Evolutionary conservation across 2,888 invertebrate species (phyloP).

Genomic region (Leptogaster cylindrica): DNA sequence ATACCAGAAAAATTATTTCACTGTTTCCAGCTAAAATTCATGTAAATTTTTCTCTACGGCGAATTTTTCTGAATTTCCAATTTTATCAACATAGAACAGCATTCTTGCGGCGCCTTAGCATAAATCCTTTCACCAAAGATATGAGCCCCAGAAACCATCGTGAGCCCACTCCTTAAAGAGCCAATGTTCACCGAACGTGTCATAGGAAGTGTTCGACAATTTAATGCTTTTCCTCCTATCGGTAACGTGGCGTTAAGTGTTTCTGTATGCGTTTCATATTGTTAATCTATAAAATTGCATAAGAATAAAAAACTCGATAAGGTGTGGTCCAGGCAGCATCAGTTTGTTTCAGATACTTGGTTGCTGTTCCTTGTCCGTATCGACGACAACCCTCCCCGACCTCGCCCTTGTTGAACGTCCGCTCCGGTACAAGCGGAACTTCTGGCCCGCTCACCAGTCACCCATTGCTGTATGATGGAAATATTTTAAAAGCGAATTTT

Average conservation of each 20-base stretch:
- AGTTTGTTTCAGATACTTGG: slow-evolving; percentile 8
- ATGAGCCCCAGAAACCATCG: slow-evolving; percentile 7
- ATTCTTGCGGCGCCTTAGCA: slow-evolving; percentile 2
- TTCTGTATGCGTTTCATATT: slow-evolving; percentile 31
- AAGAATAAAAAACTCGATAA: not conserved
- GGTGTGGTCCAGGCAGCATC: slow-evolving; percentile 28
- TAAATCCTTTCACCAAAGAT: slow-evolving; percentile 30
- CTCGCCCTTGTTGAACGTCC: not conserved
- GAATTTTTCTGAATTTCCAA: not conserved
- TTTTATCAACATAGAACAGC: slow-evolving; percentile 9
- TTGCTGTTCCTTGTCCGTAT: slow-evolving; percentile 13
- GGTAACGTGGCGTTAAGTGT: slow-evolving; percentile 13
- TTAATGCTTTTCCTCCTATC: slow-evolving; percentile 35
- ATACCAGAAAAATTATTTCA: too few species aligned
- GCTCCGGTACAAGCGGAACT: slow-evolving; percentile 7
- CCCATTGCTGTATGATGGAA: slow-evolving; percentile 7
- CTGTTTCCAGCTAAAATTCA: too few species aligned
- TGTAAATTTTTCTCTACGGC: not conserved
- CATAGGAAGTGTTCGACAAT: slow-evolving; percentile 39
- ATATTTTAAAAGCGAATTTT: slow-evolving; percentile 17
- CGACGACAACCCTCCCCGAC: slow-evolving; percentile 9
- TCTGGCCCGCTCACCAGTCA: slow-evolving; percentile 12
- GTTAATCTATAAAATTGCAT: slow-evolving; percentile 35
- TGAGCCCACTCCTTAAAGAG: slow-evolving; percentile 37
- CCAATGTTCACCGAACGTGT: slow-evolving; percentile 34